A percentile compares a stretch with the other conserved stretches of the same genome.
Conservation (phyloP, 2,113 vertebrate species). For the Microtus montanus region DNA sequence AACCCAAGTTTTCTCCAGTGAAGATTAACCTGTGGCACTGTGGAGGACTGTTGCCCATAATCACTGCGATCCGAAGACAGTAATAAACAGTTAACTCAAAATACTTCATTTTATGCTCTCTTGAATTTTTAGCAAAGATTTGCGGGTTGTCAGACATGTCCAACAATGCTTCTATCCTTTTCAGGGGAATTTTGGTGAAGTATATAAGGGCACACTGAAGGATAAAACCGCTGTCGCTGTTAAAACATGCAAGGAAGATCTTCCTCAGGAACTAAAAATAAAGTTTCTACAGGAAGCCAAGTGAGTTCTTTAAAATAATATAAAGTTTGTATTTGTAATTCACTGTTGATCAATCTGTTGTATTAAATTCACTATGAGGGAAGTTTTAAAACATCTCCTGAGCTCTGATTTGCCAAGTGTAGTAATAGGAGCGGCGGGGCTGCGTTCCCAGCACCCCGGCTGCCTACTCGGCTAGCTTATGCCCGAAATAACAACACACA, state of each 20-base stretch:
- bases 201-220: conserved; percentile 95
- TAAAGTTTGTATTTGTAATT: conserved; percentile 32
- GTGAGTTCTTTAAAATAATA: conserved; percentile 81
- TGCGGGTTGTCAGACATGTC: neutral
- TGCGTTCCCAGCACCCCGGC: too few relatives aligned
- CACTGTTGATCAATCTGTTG: neutral
- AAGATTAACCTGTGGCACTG: neutral
- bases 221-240: conserved; percentile 96
- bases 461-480: too few relatives aligned
- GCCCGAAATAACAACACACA: too few relatives aligned
- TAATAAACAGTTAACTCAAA: conserved; percentile 25
- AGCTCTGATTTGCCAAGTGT: conserved; percentile 33
- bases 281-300: conserved; percentile 98
- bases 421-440: too few relatives aligned
- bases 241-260: conserved; percentile 99
- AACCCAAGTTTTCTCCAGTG: neutral
- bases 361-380: neutral
- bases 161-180: conserved; percentile 71
- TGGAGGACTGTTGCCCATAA: neutral
- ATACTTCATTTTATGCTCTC: neutral
- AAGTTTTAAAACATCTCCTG: neutral
- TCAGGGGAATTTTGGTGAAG: conserved; percentile 98
- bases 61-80: neutral
- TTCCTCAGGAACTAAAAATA: conserved; percentile 97
- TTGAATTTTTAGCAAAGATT: conserved; percentile 26